Percentiles rank a stretch among this genome's conserved stretches.
These are phyloP conservation scores for Argya squamiceps DNA, from an alignment of 2,797 vertebrate genomes.

Conservation along the genomic window DNA sequence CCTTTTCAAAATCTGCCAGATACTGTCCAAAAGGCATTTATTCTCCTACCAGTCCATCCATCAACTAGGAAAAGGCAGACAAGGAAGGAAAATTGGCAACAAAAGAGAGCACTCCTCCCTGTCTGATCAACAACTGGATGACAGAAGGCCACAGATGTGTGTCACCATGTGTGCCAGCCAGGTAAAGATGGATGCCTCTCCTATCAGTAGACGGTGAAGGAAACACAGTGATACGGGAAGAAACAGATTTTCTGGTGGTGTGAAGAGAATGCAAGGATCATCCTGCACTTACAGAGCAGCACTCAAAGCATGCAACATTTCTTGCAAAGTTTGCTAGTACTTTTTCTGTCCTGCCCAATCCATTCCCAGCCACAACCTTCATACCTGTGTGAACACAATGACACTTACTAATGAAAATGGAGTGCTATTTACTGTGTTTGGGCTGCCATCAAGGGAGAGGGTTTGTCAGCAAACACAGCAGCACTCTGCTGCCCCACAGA, in stretches of 20 bases:
- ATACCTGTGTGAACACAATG: rapidly evolving
- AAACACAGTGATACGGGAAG: not conserved
- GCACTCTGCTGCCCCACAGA: not conserved
- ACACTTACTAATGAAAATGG: not conserved
- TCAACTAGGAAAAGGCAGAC: not conserved
- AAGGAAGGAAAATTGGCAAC: not conserved
- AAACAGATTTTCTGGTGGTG: not conserved
- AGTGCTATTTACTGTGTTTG: not conserved
- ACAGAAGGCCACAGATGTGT: not conserved
- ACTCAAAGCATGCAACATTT: not conserved
- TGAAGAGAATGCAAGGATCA: not conserved
- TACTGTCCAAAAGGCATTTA: not conserved
- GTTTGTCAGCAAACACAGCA: not conserved
- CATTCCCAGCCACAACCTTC: not conserved
- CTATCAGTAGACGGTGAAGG: not conserved
- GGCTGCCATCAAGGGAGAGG: not conserved
- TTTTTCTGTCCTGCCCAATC: not conserved
- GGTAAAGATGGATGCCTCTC: not conserved
- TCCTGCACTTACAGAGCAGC: not conserved
- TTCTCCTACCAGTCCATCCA: not conserved
- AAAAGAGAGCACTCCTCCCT: not conserved
- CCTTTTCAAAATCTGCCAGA: not conserved
- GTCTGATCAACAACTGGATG: not conserved
- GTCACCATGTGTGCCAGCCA: not conserved
- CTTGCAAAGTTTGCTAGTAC: not conserved